Evolutionary conservation across 2,797 vertebrate genomes (phyloP), one percentile per base, ranked within the genome.

Genomic region (Mionectes olivaceus): DNA sequence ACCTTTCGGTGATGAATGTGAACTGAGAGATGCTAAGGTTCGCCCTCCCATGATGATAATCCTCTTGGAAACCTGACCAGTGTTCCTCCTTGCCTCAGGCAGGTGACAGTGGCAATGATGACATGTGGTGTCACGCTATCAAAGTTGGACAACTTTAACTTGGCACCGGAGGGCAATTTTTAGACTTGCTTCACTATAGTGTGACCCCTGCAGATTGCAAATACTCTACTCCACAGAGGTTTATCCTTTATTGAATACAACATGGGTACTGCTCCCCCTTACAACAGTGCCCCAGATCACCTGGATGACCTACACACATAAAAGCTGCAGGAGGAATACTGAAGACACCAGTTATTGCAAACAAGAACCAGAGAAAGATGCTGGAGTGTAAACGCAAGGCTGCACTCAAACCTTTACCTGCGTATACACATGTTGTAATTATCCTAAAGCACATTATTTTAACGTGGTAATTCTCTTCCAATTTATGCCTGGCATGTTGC

Each of bases 1-100:
- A 96, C 94, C 94, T 96, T 97, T 93, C n/a, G 3, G 59, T 96
- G 95, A 97, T 91, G 55, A 94, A 96, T 93, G 65, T 67, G 92
- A 97, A 33, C 94, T 83, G 96, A 95, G 95, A 90, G 89, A 85
- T 92, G 87, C 67, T 88, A 43, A 89, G 73, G 82, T 78, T 95
- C 1, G 0, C 79, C 89, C 76, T 94, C 60, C 61, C 27, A 0
- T 95, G 91, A 96, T 0, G 18, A 37, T 96, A 92, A 97, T 94
- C 16, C 10, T 82, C 79, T 90, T 28, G 41, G 94, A 96, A 95
- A 56, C 41, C 25, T 1, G 0, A 63, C 47, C 92, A 95, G 87
- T 52, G 10, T 28, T 93, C 59, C 73, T 88, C 76, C 89, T 88
- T 82, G 92, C 96, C 94, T 55, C 28, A 1, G 94, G 95, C 89